These are phyloP conservation scores for Hecatera dysodea DNA, from an alignment of 2,888 invertebrate species.

Conservation along the genomic window DNA sequence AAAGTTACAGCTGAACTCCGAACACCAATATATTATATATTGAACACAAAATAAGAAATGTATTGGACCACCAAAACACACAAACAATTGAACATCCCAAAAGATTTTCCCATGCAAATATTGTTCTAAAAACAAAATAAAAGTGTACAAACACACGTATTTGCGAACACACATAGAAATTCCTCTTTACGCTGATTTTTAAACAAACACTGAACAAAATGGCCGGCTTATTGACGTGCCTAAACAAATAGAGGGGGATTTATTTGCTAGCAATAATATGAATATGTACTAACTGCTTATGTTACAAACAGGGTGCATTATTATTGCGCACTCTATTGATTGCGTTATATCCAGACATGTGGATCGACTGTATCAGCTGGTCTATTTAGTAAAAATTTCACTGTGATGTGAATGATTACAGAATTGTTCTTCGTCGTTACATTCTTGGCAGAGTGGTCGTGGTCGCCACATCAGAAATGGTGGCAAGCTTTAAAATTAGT, in stretches of 20 bases:
- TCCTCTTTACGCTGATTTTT: conserved; percentile 76
- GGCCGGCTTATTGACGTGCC: conserved; percentile 76
- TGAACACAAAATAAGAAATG: conserved; percentile 2
- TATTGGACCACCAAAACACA: conserved; percentile 25
- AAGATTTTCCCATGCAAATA: conserved; percentile 44
- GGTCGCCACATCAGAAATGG: too few species aligned
- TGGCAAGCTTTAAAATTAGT: too few species aligned
- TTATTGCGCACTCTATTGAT: conserved; percentile 16
- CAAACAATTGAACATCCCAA: conserved; percentile 37
- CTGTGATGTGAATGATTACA: too few species aligned
- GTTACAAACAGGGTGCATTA: conserved; percentile 65
- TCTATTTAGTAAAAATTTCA: neutral
- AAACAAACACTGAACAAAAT: conserved; percentile 74
- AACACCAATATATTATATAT: conserved; percentile 1
- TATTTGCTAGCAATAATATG: conserved; percentile 74
- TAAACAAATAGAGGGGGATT: conserved; percentile 80
- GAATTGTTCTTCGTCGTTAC: too few species aligned
- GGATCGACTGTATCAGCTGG: too few species aligned
- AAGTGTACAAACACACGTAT: conserved; percentile 60
- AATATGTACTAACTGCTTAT: conserved; percentile 65
- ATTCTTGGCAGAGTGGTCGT: too few species aligned
- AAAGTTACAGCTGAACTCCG: neutral
- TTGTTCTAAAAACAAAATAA: conserved; percentile 62
- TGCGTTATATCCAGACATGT: neutral
- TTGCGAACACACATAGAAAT: conserved; percentile 67